Conservation (phyloP, 2,888 invertebrate genomes). For the Elysia crispata region DNA sequence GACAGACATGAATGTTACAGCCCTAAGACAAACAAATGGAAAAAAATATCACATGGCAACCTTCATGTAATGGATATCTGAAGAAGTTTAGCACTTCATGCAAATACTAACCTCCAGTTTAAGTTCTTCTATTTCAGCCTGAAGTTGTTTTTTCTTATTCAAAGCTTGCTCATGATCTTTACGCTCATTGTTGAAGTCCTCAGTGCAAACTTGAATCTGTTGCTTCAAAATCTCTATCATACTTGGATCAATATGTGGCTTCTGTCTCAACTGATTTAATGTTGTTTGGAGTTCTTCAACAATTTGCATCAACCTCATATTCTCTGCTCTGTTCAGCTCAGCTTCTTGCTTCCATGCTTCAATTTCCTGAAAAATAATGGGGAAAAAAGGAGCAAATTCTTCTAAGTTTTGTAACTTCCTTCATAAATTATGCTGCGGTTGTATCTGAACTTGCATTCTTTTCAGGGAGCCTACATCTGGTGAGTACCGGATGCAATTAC, state of each 20-base stretch:
- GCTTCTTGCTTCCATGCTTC: background rate
- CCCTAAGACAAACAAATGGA: too few species aligned
- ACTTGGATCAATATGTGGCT: conserved; percentile 49
- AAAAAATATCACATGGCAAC: too few species aligned
- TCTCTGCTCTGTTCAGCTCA: conserved; percentile 10
- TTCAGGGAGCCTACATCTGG: too few species aligned
- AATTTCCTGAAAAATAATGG: conserved; percentile 25
- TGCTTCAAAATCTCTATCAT: conserved; percentile 65
- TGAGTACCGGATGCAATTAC: too few species aligned
- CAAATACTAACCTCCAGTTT: conserved; percentile 57
- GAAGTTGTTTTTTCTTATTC: conserved; percentile 56
- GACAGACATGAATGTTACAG: too few species aligned
- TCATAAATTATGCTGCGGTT: too few species aligned
- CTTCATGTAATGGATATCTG: too few species aligned
- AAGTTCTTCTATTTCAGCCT: conserved; percentile 57
- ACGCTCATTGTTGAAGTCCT: conserved; percentile 72
- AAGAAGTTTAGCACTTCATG: too few species aligned
- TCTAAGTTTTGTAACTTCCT: too few species aligned
- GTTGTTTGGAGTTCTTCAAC: too few species aligned
- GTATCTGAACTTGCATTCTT: too few species aligned
- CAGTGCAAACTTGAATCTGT: conserved; percentile 71
- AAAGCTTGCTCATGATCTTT: conserved; percentile 68
- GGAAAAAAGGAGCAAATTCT: background rate
- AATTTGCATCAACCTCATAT: conserved; percentile 10
- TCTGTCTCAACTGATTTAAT: conserved; percentile 33